phyloP scores from a whole-genome alignment of 2,888 invertebrate genomes.

The Oxyteleia sp. region DNA sequence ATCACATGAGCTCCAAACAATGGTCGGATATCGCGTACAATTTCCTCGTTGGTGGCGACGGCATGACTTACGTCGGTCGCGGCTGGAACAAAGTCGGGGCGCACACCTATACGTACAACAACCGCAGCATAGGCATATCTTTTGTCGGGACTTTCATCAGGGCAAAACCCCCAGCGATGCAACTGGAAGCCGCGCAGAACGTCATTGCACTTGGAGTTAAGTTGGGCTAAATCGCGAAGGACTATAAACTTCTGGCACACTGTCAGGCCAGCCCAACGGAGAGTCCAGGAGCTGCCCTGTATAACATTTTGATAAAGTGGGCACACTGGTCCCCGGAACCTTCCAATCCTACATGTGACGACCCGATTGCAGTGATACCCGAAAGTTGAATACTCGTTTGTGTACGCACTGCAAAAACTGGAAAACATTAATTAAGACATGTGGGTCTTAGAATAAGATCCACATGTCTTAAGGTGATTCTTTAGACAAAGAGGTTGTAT shows the following conservation, averaged over 20 bases:
- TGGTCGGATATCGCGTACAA: conserved; percentile 90
- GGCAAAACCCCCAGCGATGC: conserved; percentile 80
- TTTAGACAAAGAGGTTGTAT: too few species aligned
- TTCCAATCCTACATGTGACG: too few species aligned
- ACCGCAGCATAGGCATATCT: conserved; percentile 91
- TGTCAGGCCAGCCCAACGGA: conserved; percentile 90
- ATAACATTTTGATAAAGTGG: conserved; percentile 90
- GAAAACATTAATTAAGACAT: too few species aligned
- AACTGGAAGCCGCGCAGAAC: conserved; percentile 89
- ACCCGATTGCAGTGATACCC: too few species aligned
- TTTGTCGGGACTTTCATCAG: conserved; percentile 92
- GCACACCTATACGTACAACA: conserved; percentile 91
- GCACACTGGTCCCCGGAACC: conserved; percentile 88
- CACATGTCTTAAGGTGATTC: too few species aligned
- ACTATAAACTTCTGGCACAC: conserved; percentile 91
- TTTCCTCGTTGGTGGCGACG: conserved; percentile 94
- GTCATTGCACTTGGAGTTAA: conserved; percentile 90
- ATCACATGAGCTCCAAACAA: conserved; percentile 90
- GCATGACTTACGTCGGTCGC: conserved; percentile 91
- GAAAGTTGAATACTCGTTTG: too few species aligned
- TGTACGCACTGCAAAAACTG: too few species aligned
- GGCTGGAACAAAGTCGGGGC: conserved; percentile 93
- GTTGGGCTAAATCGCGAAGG: conserved; percentile 89
- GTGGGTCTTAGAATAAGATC: too few species aligned
- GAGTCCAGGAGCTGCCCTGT: conserved; percentile 91